Base-by-base conservation (phyloP, 2,888 invertebrate genomes). In the Netelia inedita region DNA sequence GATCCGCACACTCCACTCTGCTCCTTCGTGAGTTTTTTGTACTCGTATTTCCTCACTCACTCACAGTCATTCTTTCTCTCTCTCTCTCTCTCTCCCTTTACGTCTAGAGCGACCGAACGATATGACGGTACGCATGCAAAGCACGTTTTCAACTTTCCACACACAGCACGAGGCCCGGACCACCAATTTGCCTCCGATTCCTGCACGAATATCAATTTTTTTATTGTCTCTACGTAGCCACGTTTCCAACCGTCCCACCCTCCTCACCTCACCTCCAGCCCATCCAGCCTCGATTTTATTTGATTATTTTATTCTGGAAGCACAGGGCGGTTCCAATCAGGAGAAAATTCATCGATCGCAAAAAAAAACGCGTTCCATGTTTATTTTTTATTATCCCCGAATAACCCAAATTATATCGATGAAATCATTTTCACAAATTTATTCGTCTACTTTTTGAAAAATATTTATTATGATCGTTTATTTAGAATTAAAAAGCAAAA, bases 71-170 rank as follows among this genome's bases (percentile, higher is more conserved):
- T 14, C 14, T 55, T 16, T 19, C n/a, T 80, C 43, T 43, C 16
- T 65, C n/a, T 73, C 53, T 10, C 71, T 41, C 61, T 16, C 53
- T 53, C 65, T 75, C 53, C 46, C 46, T 41, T n/a, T 55, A 50
- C 21, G 59, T 65, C 75, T 65, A 61, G 59, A 63, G 19, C 35
- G 35, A 35, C 5, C 65, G 19, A 41, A 76, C 74, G 28, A 75
- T 68, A 46, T 46, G 46, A 46, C 46, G 46, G 71, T 65, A 43
- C 83, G 86, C 82, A 85, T 84, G 71, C 82, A 82, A 83, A 81
- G 83, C 86, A 88, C 86, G 86, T 87, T 88, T 86, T 86, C 88
- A 88, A 88, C 84, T 86, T 87, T 87, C 85, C 79, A 79, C 53
- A 23, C 79, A 83, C 57, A 57, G 84, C 79, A 78, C 81, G 68